These are phyloP conservation scores for Heterochromis multidens DNA, from an alignment of 2,113 vertebrate species.

Conservation along the genomic window DNA sequence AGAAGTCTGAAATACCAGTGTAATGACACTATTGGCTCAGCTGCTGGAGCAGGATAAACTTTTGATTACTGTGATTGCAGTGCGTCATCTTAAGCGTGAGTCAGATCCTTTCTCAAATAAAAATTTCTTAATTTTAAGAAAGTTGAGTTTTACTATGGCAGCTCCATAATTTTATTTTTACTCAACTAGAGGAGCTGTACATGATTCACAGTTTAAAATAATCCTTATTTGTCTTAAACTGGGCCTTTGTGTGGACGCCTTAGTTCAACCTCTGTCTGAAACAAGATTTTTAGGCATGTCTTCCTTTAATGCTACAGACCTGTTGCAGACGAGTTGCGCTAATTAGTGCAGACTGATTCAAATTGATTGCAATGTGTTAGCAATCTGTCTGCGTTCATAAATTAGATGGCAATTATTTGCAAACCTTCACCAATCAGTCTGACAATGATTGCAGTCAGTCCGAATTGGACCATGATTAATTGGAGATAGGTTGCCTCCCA, in stretches of 20 bases:
- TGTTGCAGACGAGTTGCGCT: too few species aligned
- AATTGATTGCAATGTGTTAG: too few species aligned
- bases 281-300: background rate
- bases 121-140: background rate
- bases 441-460: too few species aligned
- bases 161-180: background rate
- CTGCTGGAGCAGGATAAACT: conserved; percentile 23
- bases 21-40: conserved; percentile 33
- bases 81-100: background rate
- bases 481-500: too few species aligned
- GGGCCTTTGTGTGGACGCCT: too few species aligned
- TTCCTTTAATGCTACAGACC: background rate
- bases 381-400: too few species aligned
- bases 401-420: too few species aligned
- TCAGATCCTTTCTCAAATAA: background rate
- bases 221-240: too few species aligned
- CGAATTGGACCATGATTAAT: too few species aligned
- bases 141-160: background rate
- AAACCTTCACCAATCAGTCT: too few species aligned
- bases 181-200: background rate
- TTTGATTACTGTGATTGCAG: conserved; percentile 17
- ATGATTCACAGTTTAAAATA: too few species aligned
- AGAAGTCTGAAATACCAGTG: conserved; percentile 17
- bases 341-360: too few species aligned
- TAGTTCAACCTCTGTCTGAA: background rate